Conservation (phyloP, 2,888 invertebrate species). For the Tortrix viridana region DNA sequence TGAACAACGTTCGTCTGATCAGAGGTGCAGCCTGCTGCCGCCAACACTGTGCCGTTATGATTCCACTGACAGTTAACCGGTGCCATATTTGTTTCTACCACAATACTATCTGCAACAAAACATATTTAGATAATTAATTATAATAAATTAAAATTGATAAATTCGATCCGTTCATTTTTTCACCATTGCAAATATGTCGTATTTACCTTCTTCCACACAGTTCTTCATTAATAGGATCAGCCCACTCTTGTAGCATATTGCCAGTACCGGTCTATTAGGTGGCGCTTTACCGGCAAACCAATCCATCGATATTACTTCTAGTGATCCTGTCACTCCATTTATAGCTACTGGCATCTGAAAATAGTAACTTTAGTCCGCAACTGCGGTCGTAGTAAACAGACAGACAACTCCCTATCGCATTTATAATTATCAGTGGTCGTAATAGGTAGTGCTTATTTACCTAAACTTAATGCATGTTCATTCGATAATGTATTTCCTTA, state of each 20-base stretch:
- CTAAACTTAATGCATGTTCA: too few species aligned
- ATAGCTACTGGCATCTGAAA: constrained; percentile 90
- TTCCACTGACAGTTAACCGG: constrained; percentile 96
- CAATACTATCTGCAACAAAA: constrained; percentile 87
- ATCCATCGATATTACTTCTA: constrained; percentile 89
- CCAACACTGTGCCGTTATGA: constrained; percentile 94
- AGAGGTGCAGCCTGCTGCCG: constrained; percentile 89
- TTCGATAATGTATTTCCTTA: too few species aligned
- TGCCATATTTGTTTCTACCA: constrained; percentile 92
- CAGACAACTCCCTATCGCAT: too few species aligned
- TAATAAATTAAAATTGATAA: too few species aligned
- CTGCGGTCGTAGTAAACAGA: too few species aligned
- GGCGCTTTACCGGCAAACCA: constrained; percentile 94
- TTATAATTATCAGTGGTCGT: too few species aligned
- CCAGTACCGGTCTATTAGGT: constrained; percentile 90
- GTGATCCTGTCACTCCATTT: constrained; percentile 82
- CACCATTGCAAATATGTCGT: too few species aligned
- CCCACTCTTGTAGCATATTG: constrained; percentile 95
- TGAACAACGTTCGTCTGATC: constrained; percentile 91
- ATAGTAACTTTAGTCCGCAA: too few species aligned
- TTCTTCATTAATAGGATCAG: constrained; percentile 94
- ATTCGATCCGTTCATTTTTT: too few species aligned
- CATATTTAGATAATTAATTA: background rate
- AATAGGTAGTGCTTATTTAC: too few species aligned
- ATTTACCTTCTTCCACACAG: constrained; percentile 92